phyloP scores from a whole-genome alignment of 2,888 invertebrate genomes.

The Rhopalosiphum nymphaeae region DNA sequence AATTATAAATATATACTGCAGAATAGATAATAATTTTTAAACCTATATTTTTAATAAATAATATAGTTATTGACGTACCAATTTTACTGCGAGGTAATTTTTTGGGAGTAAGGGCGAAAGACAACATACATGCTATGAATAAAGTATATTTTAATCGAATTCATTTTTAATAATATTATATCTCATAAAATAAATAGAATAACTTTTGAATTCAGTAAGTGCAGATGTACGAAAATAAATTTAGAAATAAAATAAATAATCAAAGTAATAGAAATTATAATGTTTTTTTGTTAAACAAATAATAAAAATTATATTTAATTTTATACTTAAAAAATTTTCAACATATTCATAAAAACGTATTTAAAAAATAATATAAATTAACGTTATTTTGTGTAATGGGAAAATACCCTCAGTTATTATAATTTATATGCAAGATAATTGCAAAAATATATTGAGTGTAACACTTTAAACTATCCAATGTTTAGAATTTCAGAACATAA shows the following conservation, averaged over 20 bases:
- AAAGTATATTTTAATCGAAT: not conserved
- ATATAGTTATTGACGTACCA: not conserved
- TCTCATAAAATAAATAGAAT: not conserved
- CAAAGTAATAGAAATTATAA: not conserved
- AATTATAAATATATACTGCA: not conserved
- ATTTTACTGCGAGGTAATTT: not conserved
- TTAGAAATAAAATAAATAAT: not conserved
- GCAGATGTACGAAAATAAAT: not conserved
- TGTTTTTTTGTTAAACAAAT: not conserved
- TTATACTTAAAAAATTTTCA: not conserved
- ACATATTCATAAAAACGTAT: not conserved
- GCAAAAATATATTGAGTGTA: not conserved
- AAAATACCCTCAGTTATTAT: not conserved
- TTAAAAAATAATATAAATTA: not conserved
- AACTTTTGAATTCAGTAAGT: not conserved
- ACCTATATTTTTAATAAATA: not conserved
- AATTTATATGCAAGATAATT: not conserved
- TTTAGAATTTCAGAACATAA: not conserved
- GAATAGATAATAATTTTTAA: not conserved
- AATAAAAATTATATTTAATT: not conserved
- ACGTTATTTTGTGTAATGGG: too few species aligned
- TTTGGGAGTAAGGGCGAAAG: not conserved
- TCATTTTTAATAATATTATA: not conserved
- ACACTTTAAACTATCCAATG: not conserved
- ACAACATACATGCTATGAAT: not conserved